These are phyloP conservation scores for Chlorodrepanis virens DNA, from an alignment of 2,113 vertebrate species.

Conservation along the genomic window DNA sequence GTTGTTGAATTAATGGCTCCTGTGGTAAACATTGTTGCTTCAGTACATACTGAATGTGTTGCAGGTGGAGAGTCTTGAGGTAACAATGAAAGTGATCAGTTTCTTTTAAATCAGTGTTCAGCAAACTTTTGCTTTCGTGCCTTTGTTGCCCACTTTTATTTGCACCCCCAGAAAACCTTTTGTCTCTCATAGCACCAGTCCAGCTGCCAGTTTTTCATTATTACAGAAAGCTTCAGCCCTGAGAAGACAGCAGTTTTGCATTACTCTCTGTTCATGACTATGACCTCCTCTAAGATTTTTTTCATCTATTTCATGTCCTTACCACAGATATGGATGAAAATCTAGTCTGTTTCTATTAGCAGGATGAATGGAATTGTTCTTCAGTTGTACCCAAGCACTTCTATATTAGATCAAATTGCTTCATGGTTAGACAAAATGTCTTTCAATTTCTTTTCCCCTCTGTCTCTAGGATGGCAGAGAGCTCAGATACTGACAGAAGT, in stretches of 20 bases:
- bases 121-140: neutral
- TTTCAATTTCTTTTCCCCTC: neutral
- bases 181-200: neutral
- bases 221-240: neutral
- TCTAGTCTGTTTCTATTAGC: slow-evolving; percentile 51
- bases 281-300: slow-evolving; percentile 51
- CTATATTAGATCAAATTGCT: slow-evolving; percentile 39
- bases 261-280: slow-evolving; percentile 5
- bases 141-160: neutral
- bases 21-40: neutral
- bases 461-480: neutral
- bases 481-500: neutral
- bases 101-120: neutral
- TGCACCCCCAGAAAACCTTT: neutral
- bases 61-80: neutral
- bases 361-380: slow-evolving; percentile 63
- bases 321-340: slow-evolving; percentile 36
- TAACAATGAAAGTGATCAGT: neutral
- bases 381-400: slow-evolving; percentile 28
- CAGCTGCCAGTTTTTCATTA: neutral
- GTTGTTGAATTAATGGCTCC: neutral
- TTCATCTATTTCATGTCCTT: slow-evolving; percentile 42
- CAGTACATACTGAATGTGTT: neutral
- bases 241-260: neutral
- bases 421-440: neutral